Base-by-base conservation (phyloP, 2,113 vertebrate species). In the Xenus cinereus region DNA sequence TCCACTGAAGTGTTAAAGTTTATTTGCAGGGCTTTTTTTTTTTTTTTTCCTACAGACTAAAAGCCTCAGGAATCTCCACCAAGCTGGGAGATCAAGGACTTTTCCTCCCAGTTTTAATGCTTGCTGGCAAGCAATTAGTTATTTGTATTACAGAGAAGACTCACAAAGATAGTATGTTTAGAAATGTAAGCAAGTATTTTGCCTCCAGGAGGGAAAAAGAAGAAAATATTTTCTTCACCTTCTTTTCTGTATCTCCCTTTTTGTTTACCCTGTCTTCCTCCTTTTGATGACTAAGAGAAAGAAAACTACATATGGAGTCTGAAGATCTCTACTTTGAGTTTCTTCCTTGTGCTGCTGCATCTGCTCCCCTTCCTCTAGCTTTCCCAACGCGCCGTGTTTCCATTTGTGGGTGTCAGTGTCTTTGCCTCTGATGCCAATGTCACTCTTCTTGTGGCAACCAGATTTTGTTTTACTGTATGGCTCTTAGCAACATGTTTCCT, bases 391-490 rank as follows among this genome's bases (percentile, higher is more conserved):
- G 7, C 16, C 2, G 16, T 81, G 80, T 95, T 97, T 93, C 95
- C 39, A 21, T 91, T 94, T 82, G 96, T 85, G 96, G 96, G 93
- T 92, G 92, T 84, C 48, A 90, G 96, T 71, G 87, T 75, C 88
- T 50, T 96, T 97, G 95, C 87, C n/a, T 71, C 67, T 88, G 78
- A 95, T 97, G 97, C 97, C 97, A 96, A 83, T 39, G 82, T 97
- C 96, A 93, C 87, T 86, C 76, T 95, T 96, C 91, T 74, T 8
- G 87, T 94, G 96, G 93, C 94, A 92, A 92, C 95, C 97, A 98
- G 98, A 97, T 98, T 98, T 97, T 97, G 97, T 98, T 97, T 95
- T 95, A 82, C 95, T 97, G 13, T 48, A 89, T 93, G 96, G 97
- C 90, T 98, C 97, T 97, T 97, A 92, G 95, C 97, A 98, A 96